These are phyloP conservation scores for Nyctibius bracteatus DNA, from an alignment of 2,113 vertebrate genomes.

Conservation along the genomic window DNA sequence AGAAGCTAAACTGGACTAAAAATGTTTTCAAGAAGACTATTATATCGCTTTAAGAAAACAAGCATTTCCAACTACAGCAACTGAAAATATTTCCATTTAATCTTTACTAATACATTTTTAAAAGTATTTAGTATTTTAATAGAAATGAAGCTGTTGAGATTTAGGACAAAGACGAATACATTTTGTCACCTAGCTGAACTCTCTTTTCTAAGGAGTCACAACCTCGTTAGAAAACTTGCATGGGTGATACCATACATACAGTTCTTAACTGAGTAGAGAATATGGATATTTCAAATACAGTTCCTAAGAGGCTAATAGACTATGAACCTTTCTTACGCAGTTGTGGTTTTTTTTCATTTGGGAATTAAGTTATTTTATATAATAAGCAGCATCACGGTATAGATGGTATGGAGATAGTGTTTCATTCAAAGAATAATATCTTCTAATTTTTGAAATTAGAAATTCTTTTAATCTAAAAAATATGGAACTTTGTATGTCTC, in stretches of 20 bases:
- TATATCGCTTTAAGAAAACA: not conserved
- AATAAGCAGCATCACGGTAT: not conserved
- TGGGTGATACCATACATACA: not conserved
- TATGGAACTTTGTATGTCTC: accelerated
- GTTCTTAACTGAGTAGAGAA: not conserved
- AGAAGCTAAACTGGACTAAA: not conserved
- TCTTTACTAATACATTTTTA: no score
- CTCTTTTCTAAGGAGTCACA: not conserved
- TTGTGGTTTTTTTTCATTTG: not conserved
- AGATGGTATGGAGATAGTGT: not conserved
- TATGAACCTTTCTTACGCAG: not conserved
- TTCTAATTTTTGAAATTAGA: not conserved
- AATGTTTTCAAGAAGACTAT: not conserved
- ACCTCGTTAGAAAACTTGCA: not conserved
- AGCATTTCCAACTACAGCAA: not conserved
- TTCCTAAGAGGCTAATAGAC: not conserved
- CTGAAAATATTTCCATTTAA: not conserved
- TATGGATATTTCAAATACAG: not conserved
- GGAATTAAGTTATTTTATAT: not conserved
- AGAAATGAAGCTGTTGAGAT: not conserved
- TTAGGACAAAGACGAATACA: not conserved
- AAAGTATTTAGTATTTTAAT: not conserved
- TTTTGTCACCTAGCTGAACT: not conserved
- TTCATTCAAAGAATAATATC: not conserved
- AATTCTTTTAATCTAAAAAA: not conserved